Percentiles rank a stretch among this genome's conserved stretches.
Conservation (phyloP, 2,113 vertebrate genomes). For the Pelobates fuscus region DNA sequence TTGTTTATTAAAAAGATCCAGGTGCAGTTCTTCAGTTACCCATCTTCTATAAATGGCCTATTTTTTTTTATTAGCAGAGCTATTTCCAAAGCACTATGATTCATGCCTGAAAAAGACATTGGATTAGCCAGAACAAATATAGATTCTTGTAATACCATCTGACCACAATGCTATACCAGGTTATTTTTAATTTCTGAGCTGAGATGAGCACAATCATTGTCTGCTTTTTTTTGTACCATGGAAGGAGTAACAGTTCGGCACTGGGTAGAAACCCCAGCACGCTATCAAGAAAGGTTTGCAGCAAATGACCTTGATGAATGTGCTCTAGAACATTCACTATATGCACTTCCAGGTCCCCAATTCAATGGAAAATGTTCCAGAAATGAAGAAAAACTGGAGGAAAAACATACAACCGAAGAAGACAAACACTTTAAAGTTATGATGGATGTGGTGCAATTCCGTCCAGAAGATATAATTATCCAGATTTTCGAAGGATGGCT, state of each 20-base stretch:
- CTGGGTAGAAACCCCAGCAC: conserved; percentile 71
- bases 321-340: conserved; percentile 72
- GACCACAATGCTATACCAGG: not conserved
- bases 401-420: conserved; percentile 7
- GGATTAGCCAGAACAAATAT: conserved; percentile 56
- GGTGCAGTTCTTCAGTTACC: too few species aligned
- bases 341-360: conserved; percentile 72
- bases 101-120: conserved; percentile 48
- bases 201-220: not conserved
- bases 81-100: conserved; percentile 39
- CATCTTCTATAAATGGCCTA: too few species aligned
- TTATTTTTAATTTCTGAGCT: not conserved
- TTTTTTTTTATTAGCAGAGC: conserved; percentile 27
- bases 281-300: conserved; percentile 70
- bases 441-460: conserved; percentile 81
- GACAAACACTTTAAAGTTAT: conserved; percentile 66
- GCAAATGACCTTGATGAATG: conserved; percentile 62
- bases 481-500: conserved; percentile 85
- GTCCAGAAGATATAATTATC: conserved; percentile 82
- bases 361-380: not conserved
- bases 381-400: not conserved
- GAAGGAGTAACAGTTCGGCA: conserved; percentile 72
- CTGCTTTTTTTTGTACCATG: conserved; percentile 58
- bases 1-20: too few species aligned
- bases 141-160: conserved; percentile 31